Evolutionary conservation across 2,888 invertebrate genomes (phyloP), one percentile per base, ranked within the genome.

Genomic region (Candidula unifasciata): DNA sequence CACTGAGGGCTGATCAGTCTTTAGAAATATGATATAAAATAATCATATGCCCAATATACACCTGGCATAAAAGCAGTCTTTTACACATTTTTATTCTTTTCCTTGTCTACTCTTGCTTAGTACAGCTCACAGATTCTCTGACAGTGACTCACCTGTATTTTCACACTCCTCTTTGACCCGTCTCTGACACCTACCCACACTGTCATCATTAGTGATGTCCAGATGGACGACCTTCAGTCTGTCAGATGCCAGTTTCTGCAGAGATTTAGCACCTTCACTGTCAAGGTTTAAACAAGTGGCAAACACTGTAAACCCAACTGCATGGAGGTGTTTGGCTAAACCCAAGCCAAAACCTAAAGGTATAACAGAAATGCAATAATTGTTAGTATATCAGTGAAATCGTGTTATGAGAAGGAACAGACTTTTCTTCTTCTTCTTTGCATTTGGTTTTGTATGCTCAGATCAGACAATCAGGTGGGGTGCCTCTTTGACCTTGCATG

Each of bases 161-260:
- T 33, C 21, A 77, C 83, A 85, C 52, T 80, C 64, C 69, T 80
- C 83, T 57, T 76, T 82, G 37, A 86, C 86, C 18, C 64, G 33
- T 52, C 78, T 54, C 54, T 80, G 66, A 57, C 82, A 83, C 52
- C 78, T 66, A 3, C 71, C 71, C 8, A 86, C 86, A 44, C 85
- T 85, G 83, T 83, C 73, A 80, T 86, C 86, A 78, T 79, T 81
- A 68, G 85, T 85, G 54, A 86, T 85, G 73, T 86, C 85, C 69
- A 86, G 77, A 30, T 77, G 81, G 10, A 86, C 10, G 69, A 86
- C 86, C n/a, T 52, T 83, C 74, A 86, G 54, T 37, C 69, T 80
- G 24, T 57, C 60, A 44, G 85, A 79, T 0, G 54, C 76, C 57
- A 85, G 30, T 33, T 57, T 76, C 64, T 80, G 66, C 69, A 86